Evolutionary conservation across 2,113 vertebrate genomes (phyloP).

Genomic region (Blennius ocellaris): DNA sequence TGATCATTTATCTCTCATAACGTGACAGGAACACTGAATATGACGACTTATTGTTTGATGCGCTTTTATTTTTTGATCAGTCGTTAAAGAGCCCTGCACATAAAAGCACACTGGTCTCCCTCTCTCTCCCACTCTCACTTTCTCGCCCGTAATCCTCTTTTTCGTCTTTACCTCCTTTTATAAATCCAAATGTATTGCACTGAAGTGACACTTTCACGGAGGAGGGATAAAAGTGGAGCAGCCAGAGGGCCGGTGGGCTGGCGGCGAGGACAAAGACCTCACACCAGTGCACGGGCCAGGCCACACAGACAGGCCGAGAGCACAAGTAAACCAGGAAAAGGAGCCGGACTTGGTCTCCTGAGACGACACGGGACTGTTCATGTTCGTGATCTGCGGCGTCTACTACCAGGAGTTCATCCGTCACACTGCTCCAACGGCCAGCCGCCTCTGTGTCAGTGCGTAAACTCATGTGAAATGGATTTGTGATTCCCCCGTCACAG

Average conservation of each 20-base stretch:
- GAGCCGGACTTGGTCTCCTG: neutral
- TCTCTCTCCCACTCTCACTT: neutral
- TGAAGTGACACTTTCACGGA: constrained; percentile 39
- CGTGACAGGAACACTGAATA: no score
- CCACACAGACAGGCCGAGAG: neutral
- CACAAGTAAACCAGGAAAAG: neutral
- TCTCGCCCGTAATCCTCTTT: neutral
- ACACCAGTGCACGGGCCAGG: neutral
- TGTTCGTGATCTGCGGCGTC: no score
- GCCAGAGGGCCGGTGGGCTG: constrained; percentile 9
- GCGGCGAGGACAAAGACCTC: constrained; percentile 9
- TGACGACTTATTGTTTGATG: no score
- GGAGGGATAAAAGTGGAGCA: constrained; percentile 38
- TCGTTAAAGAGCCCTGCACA: no score
- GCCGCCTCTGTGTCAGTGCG: neutral
- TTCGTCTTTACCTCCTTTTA: constrained; percentile 5
- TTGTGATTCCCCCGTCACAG: neutral
- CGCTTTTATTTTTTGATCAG: no score
- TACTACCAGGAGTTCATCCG: no score
- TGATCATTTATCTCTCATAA: no score
- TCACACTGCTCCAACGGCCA: no score
- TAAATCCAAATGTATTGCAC: constrained; percentile 19
- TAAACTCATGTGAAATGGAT: constrained; percentile 26
- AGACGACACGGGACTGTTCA: no score
- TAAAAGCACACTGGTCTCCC: no score